Percentiles rank a stretch among this genome's conserved stretches.
Conservation (phyloP, 2,888 invertebrate genomes). For the Cloeon dipterum region DNA sequence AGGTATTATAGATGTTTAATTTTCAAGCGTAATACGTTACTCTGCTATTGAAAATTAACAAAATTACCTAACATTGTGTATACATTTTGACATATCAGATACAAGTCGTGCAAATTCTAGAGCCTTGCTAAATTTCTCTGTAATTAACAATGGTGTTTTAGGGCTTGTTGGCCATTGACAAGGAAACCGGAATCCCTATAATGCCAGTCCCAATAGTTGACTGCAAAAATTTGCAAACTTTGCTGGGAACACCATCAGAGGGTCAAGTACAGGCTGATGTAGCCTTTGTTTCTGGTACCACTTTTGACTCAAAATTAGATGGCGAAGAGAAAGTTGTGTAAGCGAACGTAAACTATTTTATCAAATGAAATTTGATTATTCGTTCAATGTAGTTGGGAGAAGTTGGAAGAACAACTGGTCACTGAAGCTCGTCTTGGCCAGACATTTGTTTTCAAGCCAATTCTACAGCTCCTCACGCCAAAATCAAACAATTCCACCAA, state of each 20-base stretch:
- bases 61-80: no score
- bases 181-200: conserved; percentile 25
- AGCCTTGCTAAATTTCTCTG: no score
- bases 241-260: conserved; percentile 32
- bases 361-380: background rate
- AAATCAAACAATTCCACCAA: conserved; percentile 32
- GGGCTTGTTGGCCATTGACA: conserved; percentile 10
- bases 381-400: conserved; percentile 39
- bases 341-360: background rate
- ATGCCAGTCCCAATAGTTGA: conserved; percentile 55
- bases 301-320: conserved; percentile 15
- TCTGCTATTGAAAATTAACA: no score
- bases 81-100: no score
- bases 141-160: no score
- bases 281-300: conserved; percentile 26
- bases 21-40: no score
- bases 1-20: conserved; percentile 30
- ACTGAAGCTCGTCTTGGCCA: conserved; percentile 42
- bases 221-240: conserved; percentile 40
- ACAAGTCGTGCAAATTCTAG: no score
- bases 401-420: conserved; percentile 54
- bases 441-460: conserved; percentile 54
- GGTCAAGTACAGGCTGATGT: conserved; percentile 27
- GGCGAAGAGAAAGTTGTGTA: conserved; percentile 6
- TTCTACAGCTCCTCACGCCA: conserved; percentile 39